Base-by-base conservation (phyloP, 1,140 invertebrate genomes). In the Dendroctonus valens region DNA sequence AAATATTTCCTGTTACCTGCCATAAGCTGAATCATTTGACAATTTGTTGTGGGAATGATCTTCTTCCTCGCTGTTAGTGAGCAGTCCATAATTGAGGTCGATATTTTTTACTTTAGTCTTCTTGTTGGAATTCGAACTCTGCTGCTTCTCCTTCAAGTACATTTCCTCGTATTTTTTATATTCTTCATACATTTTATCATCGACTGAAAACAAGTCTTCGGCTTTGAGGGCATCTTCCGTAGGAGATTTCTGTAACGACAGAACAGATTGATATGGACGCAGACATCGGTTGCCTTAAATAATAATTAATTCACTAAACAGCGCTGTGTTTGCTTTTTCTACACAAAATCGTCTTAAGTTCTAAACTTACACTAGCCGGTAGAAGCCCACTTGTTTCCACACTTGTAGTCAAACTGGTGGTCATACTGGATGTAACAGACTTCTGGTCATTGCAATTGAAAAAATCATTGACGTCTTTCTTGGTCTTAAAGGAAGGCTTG, bases 1-100 rank as follows among this genome's bases (percentile, higher is more conserved):
- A 7, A 39, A 39, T 52, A 37, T 80, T 73, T 89, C 87, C 87
- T 88, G 79, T 80, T 73, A 89, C 87, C 87, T 88, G 79, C 85
- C 86, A 70, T 89, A 89, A 3, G 87, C 87, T 0, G 87, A 89
- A 74, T 89, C 87, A 0, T 79, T 82, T 66, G 64, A 70, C 8
- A 67, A 46, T 48, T 71, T 69, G 37, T 59, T 66, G 12, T 55
- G 59, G 55, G 59, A 60, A 39, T 58, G 52, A 26, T 67, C 59
- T 9, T 70, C 69, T 39, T 70, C 69, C 12, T 67, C 65, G 44
- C 59, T 67, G 5, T 40, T 57, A 40, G 59, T 58, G 5, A 68
- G 52, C 15, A 68, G 69, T 5, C 63, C 67, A 26, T 70, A 65
- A 39, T 71, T 70, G 26, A 55, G n/a, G 8, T 68, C 62, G 2